Evolutionary conservation across 2,888 invertebrate genomes (phyloP).

Genomic region (Fragum whitleyi): DNA sequence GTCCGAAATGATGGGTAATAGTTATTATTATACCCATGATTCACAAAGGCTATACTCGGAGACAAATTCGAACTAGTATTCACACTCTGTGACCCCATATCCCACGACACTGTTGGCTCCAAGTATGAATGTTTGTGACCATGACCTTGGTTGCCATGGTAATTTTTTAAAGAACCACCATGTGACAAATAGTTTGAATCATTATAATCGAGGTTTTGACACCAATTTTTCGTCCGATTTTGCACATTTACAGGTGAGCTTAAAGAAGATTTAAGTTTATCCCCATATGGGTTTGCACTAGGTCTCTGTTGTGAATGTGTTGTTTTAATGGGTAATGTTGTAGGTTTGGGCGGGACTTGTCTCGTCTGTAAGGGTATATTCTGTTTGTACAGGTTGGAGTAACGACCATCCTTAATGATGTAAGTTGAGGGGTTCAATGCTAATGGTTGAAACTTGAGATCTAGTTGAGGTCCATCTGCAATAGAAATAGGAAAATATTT

Average conservation of each 20-base stretch:
- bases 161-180: slow-evolving; percentile 28
- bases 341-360: slow-evolving; percentile 45
- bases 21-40: slow-evolving; percentile 45
- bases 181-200: slow-evolving; percentile 61
- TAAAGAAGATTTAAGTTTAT: slow-evolving; percentile 27
- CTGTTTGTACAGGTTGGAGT: slow-evolving; percentile 18
- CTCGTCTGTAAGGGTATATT: slow-evolving; percentile 23
- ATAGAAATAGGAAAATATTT: slow-evolving; percentile 25
- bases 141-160: slow-evolving; percentile 35
- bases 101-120: slow-evolving; percentile 35
- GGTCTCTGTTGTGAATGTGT: slow-evolving; percentile 19
- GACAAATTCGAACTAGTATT: slow-evolving; percentile 43
- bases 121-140: slow-evolving; percentile 41
- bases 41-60: slow-evolving; percentile 39
- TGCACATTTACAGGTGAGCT: slow-evolving; percentile 28
- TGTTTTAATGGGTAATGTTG: slow-evolving; percentile 27
- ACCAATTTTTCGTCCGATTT: slow-evolving; percentile 49
- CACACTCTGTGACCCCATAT: slow-evolving; percentile 26
- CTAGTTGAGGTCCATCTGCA: slow-evolving; percentile 43
- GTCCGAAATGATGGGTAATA: slow-evolving; percentile 43
- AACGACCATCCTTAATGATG: slow-evolving; percentile 51
- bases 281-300: slow-evolving; percentile 37
- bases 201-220: slow-evolving; percentile 38
- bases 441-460: slow-evolving; percentile 57
- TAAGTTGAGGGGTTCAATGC: slow-evolving; percentile 59